These are phyloP conservation scores for Axis porcinus DNA, from an alignment of 2,113 vertebrate genomes.

Conservation along the genomic window DNA sequence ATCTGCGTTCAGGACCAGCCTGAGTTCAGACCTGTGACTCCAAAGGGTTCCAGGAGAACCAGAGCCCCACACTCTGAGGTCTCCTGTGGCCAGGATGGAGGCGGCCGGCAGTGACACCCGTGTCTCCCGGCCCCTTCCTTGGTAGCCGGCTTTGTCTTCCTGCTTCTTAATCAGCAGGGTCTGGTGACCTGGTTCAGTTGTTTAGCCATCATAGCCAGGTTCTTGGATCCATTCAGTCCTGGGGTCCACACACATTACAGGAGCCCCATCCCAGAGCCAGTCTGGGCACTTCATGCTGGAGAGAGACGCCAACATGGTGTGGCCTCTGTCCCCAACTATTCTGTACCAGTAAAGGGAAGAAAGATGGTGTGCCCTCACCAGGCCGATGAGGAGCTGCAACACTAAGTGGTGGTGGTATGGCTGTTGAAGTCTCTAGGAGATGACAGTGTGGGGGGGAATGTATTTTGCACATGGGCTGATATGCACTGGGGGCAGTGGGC, in stretches of 20 bases:
- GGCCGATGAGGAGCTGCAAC: neutral
- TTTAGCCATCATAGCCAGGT: neutral
- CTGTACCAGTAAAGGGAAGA: neutral
- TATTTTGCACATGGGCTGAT: neutral
- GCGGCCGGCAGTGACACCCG: neutral
- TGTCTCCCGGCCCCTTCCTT: neutral
- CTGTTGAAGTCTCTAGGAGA: neutral
- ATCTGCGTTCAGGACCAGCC: neutral
- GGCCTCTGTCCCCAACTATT: neutral
- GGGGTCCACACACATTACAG: neutral
- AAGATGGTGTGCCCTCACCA: neutral
- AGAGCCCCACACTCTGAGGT: neutral
- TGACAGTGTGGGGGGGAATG: neutral
- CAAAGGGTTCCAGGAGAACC: neutral
- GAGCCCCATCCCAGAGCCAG: neutral
- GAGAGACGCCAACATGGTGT: neutral
- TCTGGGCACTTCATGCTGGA: neutral
- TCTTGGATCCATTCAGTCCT: neutral
- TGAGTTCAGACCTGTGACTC: neutral
- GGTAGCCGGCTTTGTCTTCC: neutral
- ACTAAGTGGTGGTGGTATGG: neutral
- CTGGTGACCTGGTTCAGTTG: neutral
- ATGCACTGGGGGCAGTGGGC: neutral
- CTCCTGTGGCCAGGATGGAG: neutral
- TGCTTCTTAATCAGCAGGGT: neutral